Conservation (phyloP, 2,888 invertebrate species). For the Sicus ferrugineus region DNA sequence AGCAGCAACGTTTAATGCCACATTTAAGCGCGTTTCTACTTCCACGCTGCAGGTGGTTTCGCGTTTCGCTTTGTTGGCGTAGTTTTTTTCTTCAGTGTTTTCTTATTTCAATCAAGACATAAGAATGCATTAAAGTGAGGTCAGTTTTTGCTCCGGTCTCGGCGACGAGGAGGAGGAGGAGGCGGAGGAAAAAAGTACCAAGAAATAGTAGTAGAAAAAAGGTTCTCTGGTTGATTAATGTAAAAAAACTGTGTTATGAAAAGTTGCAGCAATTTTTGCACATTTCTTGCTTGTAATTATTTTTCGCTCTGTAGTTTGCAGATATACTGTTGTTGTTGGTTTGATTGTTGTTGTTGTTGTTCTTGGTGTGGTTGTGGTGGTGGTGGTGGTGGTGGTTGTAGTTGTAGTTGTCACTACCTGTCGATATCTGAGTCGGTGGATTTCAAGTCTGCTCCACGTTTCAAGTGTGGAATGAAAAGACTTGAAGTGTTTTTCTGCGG, state of each 20-base stretch:
- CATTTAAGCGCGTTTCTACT: conserved; percentile 27
- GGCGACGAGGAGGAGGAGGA: too few species aligned
- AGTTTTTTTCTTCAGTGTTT: not conserved
- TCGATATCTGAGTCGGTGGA: not conserved
- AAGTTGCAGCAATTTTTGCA: conserved; percentile 7
- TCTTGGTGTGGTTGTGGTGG: not conserved
- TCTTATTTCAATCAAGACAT: not conserved
- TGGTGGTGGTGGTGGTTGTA: not conserved
- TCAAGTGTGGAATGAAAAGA: not conserved
- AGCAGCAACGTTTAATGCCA: conserved; percentile 30
- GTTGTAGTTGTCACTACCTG: not conserved
- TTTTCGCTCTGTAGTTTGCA: conserved; percentile 5
- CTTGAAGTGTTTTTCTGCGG: not conserved
- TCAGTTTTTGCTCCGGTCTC: too few species aligned
- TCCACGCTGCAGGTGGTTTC: conserved; percentile 31
- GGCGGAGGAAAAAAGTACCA: too few species aligned
- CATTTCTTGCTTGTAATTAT: not conserved
- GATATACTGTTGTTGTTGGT: not conserved
- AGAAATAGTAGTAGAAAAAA: too few species aligned
- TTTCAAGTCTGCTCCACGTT: too few species aligned
- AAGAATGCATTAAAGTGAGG: not conserved
- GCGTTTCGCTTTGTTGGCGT: not conserved
- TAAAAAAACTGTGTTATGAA: not conserved
- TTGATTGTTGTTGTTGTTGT: not conserved
- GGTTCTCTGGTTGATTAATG: not conserved